Evolutionary conservation across 2,797 vertebrate genomes (phyloP), one percentile per base, ranked within the genome.

Genomic region (Smutsia temminckii): DNA sequence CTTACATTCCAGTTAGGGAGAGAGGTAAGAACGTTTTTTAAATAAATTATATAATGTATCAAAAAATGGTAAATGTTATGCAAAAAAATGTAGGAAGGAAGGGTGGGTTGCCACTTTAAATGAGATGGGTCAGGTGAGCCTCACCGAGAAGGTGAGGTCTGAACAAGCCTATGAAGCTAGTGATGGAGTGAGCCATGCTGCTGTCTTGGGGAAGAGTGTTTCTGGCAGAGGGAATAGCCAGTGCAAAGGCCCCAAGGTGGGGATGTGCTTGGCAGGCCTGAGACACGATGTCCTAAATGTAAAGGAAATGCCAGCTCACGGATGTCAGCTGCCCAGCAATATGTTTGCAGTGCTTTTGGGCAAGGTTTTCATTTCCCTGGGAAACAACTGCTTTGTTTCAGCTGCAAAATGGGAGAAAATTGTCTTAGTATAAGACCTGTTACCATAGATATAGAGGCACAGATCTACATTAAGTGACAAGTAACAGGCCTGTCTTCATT

Each of bases 181-280:
- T 2, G 3, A n/a, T 5, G n/a, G 51, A 10, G 14, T 20, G 27
- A 75, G 51, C 37, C 68, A 13, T 2, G 37, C 64, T 20, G 23
- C 29, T 9, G 0, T 29, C 53, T 18, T 5, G 37, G 23, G 42
- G 40, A 42, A 71, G 29, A 42, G 49, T 3, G 6, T 27, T 32
- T 9, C 49, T 20, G 32, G 53, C 27, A 17, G 8, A 10, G 37
- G 59, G 37, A 37, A 18, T 12, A 42, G 42, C 61, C 6, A 9
- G 11, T 2, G 32, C 74, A 32, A 53, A 53, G 49, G 49, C 20
- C 49, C 74, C 14, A 32, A 21, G 17, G 11, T n/a, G 42, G 40
- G 59, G 2, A 1, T 2, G 32, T 4, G 13, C 32, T 9, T 34
- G 18, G 20, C 11, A 9, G 0, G 57, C 20, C 5, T 20, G 13